Evolutionary conservation across 1,140 invertebrate genomes (phyloP), one percentile per base, ranked within the genome.

Genomic region (Rhyzopertha dominica): DNA sequence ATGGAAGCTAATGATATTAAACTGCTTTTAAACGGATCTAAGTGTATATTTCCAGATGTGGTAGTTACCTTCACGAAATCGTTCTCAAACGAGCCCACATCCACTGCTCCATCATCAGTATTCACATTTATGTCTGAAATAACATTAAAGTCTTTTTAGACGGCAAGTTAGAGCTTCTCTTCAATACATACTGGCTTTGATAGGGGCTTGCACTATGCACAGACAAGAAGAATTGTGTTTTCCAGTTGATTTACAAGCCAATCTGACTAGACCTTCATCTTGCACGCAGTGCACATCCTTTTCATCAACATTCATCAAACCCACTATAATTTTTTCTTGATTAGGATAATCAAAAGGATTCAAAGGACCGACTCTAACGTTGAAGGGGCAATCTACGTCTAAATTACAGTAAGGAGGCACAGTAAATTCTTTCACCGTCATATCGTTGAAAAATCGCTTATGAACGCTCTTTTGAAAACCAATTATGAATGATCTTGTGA

Each of bases 151-250:
- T 20, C n/a, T 12, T 26, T 32, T 22, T 19, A 1, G 1, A 18
- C 23, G n/a, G n/a, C n/a, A n/a, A n/a, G n/a, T 30, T 9, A n/a
- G 10, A n/a, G 4, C 20, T 18, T 17, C 31, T 37, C 25, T 16
- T 38, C 19, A 38, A 42, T 32, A 46, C 45, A 16, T 39, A 61
- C 59, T 59, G n/a, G 59, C 56, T 54, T 61, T 61, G 2, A 61
- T 37, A 14, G 59, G 56, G 8, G 52, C 51, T 26, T 51, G 37
- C 29, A 61, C 47, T 17, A 38, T 55, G 17, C 44, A 38, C 9
- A 12, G 30, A n/a, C 20, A 26, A 17, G 40, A 24, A 18, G 23
- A 12, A 17, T 30, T 12, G 19, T 30, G 12, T n/a, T 18, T 14
- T 1, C 22, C 13, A 12, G 5, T 10, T 13, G 10, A 24, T 17